Evolutionary conservation across 2,797 vertebrate genomes (phyloP), one percentile per base, ranked within the genome.

Genomic region (Trichosurus vulpecula): DNA sequence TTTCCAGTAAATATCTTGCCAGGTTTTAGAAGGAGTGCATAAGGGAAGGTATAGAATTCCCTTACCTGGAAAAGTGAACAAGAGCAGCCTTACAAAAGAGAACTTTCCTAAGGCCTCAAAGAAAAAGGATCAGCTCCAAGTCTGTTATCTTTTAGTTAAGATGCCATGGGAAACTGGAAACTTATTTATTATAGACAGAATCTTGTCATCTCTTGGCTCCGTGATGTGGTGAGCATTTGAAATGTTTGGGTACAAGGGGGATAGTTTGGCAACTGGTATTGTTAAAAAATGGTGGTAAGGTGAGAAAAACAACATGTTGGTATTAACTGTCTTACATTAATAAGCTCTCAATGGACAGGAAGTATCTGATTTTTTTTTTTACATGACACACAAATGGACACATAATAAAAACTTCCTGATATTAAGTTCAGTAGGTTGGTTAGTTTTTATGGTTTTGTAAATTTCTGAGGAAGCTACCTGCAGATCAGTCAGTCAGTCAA

Each of bases 71-170:
- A 30, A 81, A 96, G 16, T 93, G 89, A 47, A 81, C 6, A 95
- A 1, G 54, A 94, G 61, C 27, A 97, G 94, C 61, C 94, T 97
- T 96, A 94, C 92, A 91, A 95, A 54, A 92, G 31, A 95, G 89
- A 52, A 96, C 93, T 97, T 97, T 52, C 6, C 16, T 19, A 41
- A 90, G 25, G 52, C 31, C 30, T 92, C 52, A 94, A 96, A 94
- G 74, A 94, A 94, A 94, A 89, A 94, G 13, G 5, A 54, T 95
- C 57, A 94, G 16, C 22, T 54, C 52, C 54, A 93, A 90, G 93
- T 27, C 27, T 52, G 54, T 35, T 95, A 81, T 31, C 61, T 94
- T 95, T 96, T 74, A 87, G 1, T 94, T 55, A 6, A 5, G 0
- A 94, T 56, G 96, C 27, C 90, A 25, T 93, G 66, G 35, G 22